Percentiles rank a stretch among this genome's conserved stretches.
These are phyloP conservation scores for Australoheros facetus DNA, from an alignment of 2,797 vertebrate species.

Conservation along the genomic window DNA sequence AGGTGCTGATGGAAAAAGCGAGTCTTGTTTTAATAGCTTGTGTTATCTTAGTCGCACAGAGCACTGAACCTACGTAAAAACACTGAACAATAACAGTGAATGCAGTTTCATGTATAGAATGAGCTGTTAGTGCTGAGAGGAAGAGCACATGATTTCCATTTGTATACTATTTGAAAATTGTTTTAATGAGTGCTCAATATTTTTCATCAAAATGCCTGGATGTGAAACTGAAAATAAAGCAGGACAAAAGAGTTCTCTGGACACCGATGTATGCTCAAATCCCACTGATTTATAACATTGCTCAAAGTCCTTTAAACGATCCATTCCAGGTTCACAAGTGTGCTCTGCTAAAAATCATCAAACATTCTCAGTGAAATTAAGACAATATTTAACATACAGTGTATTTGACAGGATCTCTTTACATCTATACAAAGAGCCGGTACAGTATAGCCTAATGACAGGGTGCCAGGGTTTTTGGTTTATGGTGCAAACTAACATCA, in stretches of 20 bases:
- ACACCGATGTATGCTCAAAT: conserved; percentile 47
- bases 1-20: conserved; percentile 18
- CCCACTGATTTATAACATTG: conserved; percentile 54
- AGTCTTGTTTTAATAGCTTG: conserved; percentile 31
- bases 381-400: conserved; percentile 71
- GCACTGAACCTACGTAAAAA: conserved; percentile 32
- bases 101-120: conserved; percentile 6
- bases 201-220: neutral
- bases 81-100: conserved; percentile 29
- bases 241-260: conserved; percentile 16
- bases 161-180: neutral
- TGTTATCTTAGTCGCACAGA: conserved; percentile 10
- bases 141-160: neutral
- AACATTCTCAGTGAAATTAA: conserved; percentile 66
- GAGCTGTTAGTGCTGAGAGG: conserved; percentile 10
- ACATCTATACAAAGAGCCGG: conserved; percentile 65
- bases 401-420: conserved; percentile 58
- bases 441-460: conserved; percentile 40
- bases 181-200: neutral
- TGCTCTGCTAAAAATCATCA: conserved; percentile 58
- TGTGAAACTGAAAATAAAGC: conserved; percentile 26
- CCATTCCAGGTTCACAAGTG: conserved; percentile 53
- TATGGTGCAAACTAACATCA: conserved; percentile 36
- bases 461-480: conserved; percentile 36
- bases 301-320: conserved; percentile 47